Evolutionary conservation across 1,140 invertebrate genomes (phyloP).

Genomic region (Euschistus heros): DNA sequence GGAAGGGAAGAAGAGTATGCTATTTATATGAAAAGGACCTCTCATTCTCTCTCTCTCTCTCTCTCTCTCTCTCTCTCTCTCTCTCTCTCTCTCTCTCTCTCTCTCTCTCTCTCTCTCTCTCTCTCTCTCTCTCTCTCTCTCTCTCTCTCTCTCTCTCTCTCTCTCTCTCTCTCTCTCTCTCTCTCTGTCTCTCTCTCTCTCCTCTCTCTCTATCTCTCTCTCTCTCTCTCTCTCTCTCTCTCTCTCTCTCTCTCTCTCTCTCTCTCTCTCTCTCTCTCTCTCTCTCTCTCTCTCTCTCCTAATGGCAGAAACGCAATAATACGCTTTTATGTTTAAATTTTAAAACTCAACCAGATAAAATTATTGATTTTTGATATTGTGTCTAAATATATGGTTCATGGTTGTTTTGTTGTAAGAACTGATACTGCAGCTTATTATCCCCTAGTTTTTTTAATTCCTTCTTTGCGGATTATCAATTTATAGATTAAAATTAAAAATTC

Average conservation of each 20-base stretch:
- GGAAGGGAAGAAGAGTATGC: no score
- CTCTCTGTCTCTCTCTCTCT: conserved; percentile 9
- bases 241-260: neutral
- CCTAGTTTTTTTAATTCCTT: no score
- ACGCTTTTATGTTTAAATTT: no score
- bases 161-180: conserved; percentile 11
- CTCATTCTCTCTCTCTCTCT: conserved; percentile 14
- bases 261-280: conserved; percentile 3
- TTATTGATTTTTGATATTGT: no score
- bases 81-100: conserved; percentile 15
- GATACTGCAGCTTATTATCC: no score
- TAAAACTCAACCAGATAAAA: no score
- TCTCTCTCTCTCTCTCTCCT: neutral
- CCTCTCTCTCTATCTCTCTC: conserved; percentile 7
- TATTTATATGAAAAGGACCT: no score
- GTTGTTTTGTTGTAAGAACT: no score
- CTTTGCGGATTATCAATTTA: no score
- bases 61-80: conserved; percentile 15
- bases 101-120: conserved; percentile 15
- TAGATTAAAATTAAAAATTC: no score
- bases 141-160: conserved; percentile 15
- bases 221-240: conserved; percentile 9
- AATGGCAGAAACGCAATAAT: no score
- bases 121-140: conserved; percentile 15
- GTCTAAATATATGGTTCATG: no score